A percentile compares a stretch with the other conserved stretches of the same genome.
These are phyloP conservation scores for Agriotes lineatus DNA, from an alignment of 2,888 invertebrate genomes.

Conservation along the genomic window DNA sequence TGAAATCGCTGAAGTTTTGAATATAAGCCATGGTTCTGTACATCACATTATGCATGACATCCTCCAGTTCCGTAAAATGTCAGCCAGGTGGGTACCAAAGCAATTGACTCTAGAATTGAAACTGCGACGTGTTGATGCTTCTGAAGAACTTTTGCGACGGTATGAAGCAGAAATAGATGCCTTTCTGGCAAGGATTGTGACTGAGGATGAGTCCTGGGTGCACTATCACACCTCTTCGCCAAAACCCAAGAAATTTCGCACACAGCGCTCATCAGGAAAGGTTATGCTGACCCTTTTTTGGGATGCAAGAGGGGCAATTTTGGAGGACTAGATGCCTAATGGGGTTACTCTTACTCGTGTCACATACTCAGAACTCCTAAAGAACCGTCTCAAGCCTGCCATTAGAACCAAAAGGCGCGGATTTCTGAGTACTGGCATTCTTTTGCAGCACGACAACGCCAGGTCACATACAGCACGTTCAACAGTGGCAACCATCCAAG, in stretches of 20 bases:
- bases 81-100: background rate
- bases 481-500: too few species aligned
- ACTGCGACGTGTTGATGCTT: too few species aligned
- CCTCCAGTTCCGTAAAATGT: constrained; percentile 3
- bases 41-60: too few species aligned
- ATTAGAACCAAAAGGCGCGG: background rate
- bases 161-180: background rate
- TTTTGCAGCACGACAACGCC: too few species aligned
- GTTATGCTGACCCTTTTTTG: constrained; percentile 7
- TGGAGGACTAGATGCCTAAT: background rate
- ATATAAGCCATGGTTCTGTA: too few species aligned
- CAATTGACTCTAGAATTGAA: too few species aligned
- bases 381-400: background rate
- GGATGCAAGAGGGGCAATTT: background rate
- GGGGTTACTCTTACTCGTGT: background rate
- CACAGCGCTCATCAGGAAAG: background rate
- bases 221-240: constrained; percentile 1
- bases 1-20: too few species aligned
- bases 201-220: background rate
- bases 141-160: too few species aligned
- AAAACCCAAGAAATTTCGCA: background rate
- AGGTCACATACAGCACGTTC: too few species aligned
- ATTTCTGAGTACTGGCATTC: too few species aligned
- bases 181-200: background rate
- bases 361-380: background rate